Base-by-base conservation (phyloP, 1,140 invertebrate species). In the Calephelis virginiensis region DNA sequence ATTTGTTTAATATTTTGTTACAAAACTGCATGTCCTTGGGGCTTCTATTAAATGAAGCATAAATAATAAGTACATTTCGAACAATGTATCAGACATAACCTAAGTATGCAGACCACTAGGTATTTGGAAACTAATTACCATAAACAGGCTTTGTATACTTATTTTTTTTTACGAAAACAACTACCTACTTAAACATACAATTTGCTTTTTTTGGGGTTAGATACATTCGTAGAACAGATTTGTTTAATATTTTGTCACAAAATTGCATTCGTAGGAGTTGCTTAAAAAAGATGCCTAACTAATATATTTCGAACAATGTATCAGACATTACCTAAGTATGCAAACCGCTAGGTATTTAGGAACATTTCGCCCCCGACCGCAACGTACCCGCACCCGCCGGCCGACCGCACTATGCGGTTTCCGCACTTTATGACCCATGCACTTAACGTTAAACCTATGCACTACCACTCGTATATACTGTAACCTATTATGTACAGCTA, bases 401-500 rank as follows among this genome's bases (percentile, higher is more conserved):
- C 53, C 28, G 37, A n/a, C 53, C 53, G 53, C 53, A 59, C 53
- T 37, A n/a, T 59, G 37, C 37, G 53, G 12, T 59, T 43, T 43
- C 40, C 40, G 40, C 40, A 43, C 40, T 43, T 43, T 59, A 59
- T 59, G 53, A 59, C 53, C 53, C 12, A 59, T 59, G 53, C 37
- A 59, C 37, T 59, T 59, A 59, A 59, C 17, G 37, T 59, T 59
- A 59, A 59, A 59, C 53, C 53, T 38, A n/a, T 38, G 53, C 53
- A 59, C 53, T 59, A 37, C 38, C 11, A 7, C 6, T 59, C 12
- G 28, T 59, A 59, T 6, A 12, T n/a, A 8, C 5, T 38, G 12
- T 59, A 28, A 43, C 40, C 40, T 43, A 1, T 43, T 43, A 43
- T 43, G 40, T 43, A 1, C 5, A 43, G 40, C 0, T 8, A 7